These are phyloP conservation scores for Halcyon chelicuti DNA, from an alignment of 2,797 vertebrate species.

Conservation along the genomic window DNA sequence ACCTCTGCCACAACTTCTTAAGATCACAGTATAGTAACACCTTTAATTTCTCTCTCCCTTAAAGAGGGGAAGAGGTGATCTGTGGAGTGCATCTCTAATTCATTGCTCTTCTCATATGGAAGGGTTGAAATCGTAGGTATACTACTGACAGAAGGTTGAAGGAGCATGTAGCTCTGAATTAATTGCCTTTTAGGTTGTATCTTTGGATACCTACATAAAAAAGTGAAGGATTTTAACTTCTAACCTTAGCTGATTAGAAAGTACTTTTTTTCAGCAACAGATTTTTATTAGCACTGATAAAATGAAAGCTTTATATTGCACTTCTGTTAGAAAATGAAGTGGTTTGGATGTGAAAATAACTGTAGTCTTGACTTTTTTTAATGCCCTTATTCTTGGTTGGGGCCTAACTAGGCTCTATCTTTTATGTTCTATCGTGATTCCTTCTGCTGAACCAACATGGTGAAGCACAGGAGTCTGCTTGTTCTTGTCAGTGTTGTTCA, in stretches of 20 bases:
- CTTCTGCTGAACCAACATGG: not conserved
- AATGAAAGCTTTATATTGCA: not conserved
- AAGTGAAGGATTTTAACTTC: not conserved
- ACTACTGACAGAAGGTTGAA: not conserved
- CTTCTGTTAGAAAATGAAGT: not conserved
- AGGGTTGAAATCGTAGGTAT: not conserved
- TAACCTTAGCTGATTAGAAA: not conserved
- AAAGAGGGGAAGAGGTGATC: not conserved
- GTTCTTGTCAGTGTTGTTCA: not conserved
- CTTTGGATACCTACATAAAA: not conserved
- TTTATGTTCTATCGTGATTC: not conserved
- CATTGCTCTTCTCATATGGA: not conserved
- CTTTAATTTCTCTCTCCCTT: not conserved
- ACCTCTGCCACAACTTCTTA: not conserved
- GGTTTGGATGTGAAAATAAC: not conserved
- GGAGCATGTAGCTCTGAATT: not conserved
- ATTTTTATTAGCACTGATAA: not conserved
- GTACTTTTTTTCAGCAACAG: not conserved
- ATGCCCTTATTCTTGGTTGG: not conserved
- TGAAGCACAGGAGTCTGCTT: not conserved
- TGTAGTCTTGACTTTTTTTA: not conserved
- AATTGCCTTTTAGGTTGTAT: not conserved
- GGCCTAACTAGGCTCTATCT: not conserved
- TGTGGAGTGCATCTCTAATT: not conserved
- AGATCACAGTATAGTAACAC: not conserved